A percentile compares a stretch with the other conserved stretches of the same genome.
Evolutionary conservation across 2,888 invertebrate species (phyloP).

Genomic region (Stegana nigrithorax): DNA sequence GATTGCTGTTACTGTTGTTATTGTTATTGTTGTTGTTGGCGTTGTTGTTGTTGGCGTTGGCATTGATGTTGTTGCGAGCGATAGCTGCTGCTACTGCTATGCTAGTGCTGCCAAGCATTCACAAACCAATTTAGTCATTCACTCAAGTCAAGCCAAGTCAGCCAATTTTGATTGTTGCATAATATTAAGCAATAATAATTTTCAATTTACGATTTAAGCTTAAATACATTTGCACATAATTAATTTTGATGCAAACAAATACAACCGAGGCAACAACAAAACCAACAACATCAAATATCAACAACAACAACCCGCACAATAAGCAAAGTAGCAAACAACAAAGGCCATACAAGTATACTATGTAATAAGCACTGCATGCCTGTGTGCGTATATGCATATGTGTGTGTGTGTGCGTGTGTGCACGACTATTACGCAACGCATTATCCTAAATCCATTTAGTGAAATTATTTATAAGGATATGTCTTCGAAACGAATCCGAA

Average conservation of each 20-base stretch:
- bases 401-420: no score
- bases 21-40: no score
- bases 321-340: slow-evolving; percentile 45
- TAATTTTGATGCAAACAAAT: slow-evolving; percentile 49
- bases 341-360: slow-evolving; percentile 45
- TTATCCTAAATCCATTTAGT: slow-evolving; percentile 60
- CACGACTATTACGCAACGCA: slow-evolving; percentile 30
- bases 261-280: slow-evolving; percentile 23
- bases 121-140: background rate
- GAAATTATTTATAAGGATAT: slow-evolving; percentile 58
- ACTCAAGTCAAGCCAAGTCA: background rate
- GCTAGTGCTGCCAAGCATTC: background rate
- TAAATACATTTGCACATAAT: background rate
- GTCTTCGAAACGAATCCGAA: slow-evolving; percentile 41
- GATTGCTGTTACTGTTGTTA: no score
- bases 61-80: no score
- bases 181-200: background rate
- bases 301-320: slow-evolving; percentile 21
- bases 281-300: background rate
- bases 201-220: background rate
- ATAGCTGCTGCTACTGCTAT: no score
- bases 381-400: slow-evolving; percentile 27
- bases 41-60: no score
- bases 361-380: slow-evolving; percentile 13
- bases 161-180: background rate